These are phyloP conservation scores for Drosophila kambysellisi DNA, from an alignment of 2,888 invertebrate species.

Conservation along the genomic window DNA sequence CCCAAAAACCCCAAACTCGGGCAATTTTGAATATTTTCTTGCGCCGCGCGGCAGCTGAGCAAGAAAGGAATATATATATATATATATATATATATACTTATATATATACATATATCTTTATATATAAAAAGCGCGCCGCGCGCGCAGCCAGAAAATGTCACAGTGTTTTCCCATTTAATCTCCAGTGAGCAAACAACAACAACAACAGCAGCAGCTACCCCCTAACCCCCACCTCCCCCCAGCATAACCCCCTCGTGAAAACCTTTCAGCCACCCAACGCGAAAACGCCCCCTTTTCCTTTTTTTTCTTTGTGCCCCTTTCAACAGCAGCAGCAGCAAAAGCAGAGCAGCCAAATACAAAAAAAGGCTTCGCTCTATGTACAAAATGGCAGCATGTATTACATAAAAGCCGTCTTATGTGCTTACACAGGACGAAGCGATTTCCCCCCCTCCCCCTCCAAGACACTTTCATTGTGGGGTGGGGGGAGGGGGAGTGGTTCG, in stretches of 20 bases:
- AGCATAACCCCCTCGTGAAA: conserved; percentile 22
- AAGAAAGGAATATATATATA: conserved; percentile 39
- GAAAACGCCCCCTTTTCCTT: conserved; percentile 64
- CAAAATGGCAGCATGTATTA: conserved; percentile 74
- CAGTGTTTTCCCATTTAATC: conserved; percentile 80
- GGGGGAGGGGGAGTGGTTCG: background rate
- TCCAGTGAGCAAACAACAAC: conserved; percentile 73
- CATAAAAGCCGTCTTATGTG: conserved; percentile 70
- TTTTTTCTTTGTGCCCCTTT: conserved; percentile 76
- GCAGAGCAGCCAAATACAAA: conserved; percentile 42
- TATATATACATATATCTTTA: conserved; percentile 15
- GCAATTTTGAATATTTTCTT: conserved; percentile 65
- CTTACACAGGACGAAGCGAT: conserved; percentile 56
- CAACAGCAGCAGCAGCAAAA: conserved; percentile 37
- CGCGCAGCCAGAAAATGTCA: conserved; percentile 78
- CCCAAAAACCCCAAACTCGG: conserved; percentile 34
- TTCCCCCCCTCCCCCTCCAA: background rate
- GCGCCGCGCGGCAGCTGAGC: conserved; percentile 58
- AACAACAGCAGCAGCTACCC: conserved; percentile 32
- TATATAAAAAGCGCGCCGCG: conserved; percentile 40
- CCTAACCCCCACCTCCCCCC: conserved; percentile 11
- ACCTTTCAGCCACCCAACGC: conserved; percentile 47
- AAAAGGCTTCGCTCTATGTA: conserved; percentile 65
- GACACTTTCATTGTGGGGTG: background rate
- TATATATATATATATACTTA: conserved; percentile 26